Evolutionary conservation across 2,113 vertebrate species (phyloP).

Genomic region (Channa argus): DNA sequence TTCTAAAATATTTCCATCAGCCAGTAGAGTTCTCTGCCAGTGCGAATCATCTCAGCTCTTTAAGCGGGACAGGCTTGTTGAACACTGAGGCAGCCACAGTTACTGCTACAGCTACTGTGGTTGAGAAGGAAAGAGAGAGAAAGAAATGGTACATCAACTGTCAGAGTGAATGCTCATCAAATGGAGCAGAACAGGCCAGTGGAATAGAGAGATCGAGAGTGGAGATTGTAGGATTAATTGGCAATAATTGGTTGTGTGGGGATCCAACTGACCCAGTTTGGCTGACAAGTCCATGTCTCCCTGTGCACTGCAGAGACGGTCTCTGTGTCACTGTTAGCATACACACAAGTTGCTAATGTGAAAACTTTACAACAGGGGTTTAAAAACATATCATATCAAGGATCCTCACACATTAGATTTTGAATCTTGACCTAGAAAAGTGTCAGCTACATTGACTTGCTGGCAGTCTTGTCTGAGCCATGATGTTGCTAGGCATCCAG

Average conservation of each 20-base stretch:
- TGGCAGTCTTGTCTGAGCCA: too few relatives aligned
- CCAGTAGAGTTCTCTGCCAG: constrained; percentile 1
- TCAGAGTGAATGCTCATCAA: constrained; percentile 58
- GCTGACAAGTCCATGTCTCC: constrained; percentile 4
- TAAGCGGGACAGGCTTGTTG: neutral
- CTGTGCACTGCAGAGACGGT: neutral
- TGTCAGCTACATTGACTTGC: too few relatives aligned
- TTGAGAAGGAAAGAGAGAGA: neutral
- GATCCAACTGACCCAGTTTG: constrained; percentile 75
- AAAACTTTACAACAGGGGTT: neutral
- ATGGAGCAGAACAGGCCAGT: constrained; percentile 60
- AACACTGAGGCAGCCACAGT: neutral
- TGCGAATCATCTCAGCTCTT: constrained; percentile 26
- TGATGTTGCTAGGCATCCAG: too few relatives aligned
- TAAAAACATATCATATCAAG: neutral
- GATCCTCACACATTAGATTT: neutral
- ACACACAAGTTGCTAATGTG: neutral
- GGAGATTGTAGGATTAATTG: constrained; percentile 67
- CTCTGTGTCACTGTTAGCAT: neutral
- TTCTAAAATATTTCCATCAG: too few relatives aligned
- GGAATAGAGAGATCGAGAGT: constrained; percentile 62
- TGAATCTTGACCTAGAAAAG: too few relatives aligned
- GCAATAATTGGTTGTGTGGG: constrained; percentile 65
- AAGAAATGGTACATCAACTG: constrained; percentile 56
- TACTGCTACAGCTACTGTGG: neutral